Evolutionary conservation across 2,888 invertebrate species (phyloP).

Genomic region (Anthophora plumipes): DNA sequence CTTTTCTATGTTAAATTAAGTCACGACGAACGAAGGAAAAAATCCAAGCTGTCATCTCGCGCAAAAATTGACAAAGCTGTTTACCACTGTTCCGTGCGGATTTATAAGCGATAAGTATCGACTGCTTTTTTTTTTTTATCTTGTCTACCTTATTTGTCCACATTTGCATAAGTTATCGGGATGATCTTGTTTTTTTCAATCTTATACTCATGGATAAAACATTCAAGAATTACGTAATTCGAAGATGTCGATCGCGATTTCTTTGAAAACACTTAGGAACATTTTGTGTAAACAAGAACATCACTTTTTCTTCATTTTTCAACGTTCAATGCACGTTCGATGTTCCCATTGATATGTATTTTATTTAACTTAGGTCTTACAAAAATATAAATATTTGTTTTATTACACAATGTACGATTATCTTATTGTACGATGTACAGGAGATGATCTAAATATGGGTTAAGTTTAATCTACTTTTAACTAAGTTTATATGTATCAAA

Average conservation of each 20-base stretch:
- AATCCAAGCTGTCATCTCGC: not conserved
- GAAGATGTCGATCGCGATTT: not conserved
- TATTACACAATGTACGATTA: too few species aligned
- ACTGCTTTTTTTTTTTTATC: not conserved
- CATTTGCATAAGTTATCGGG: not conserved
- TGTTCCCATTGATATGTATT: too few species aligned
- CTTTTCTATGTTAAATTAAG: not conserved
- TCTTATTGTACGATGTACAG: too few species aligned
- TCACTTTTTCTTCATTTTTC: too few species aligned
- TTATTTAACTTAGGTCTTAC: too few species aligned
- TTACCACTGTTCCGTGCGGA: not conserved
- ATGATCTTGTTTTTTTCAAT: not conserved
- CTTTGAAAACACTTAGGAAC: not conserved
- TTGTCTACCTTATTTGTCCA: not conserved
- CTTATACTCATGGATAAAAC: not conserved
- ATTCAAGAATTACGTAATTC: not conserved
- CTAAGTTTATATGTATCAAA: too few species aligned
- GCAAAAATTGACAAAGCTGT: not conserved
- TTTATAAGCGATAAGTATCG: not conserved
- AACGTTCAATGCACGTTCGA: too few species aligned
- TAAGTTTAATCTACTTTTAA: too few species aligned
- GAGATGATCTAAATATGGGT: too few species aligned
- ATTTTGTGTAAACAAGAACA: not conserved
- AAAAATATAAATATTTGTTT: too few species aligned
- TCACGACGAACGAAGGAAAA: not conserved